phyloP scores from a whole-genome alignment of 1,140 invertebrate genomes.

The Nephila pilipes region DNA sequence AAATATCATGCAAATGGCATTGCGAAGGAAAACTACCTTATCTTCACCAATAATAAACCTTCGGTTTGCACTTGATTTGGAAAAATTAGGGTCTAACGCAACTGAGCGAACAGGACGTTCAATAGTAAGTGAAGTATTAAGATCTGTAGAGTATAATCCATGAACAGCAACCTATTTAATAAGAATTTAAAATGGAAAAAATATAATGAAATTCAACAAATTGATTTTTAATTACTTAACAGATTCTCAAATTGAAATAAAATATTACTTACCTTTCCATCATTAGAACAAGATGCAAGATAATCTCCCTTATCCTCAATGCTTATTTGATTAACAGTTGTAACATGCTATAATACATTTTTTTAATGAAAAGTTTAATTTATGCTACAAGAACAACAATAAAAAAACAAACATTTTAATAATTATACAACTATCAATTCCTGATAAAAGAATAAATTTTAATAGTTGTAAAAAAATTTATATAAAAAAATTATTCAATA shows the following conservation, averaged over 20 bases:
- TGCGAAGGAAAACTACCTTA: constrained; percentile 79
- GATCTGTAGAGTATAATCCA: constrained; percentile 91
- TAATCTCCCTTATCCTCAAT: constrained; percentile 95
- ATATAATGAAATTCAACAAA: background rate
- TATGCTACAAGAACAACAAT: background rate
- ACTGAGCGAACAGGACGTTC: constrained; percentile 93
- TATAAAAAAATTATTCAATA: too few species aligned
- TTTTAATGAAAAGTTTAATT: background rate
- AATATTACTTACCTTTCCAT: constrained; percentile 88
- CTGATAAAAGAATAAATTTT: too few species aligned
- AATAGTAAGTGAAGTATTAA: constrained; percentile 89
- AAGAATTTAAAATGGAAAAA: background rate
- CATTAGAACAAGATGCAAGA: constrained; percentile 96
- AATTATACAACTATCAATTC: background rate
- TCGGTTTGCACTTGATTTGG: constrained; percentile 87
- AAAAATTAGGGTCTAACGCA: constrained; percentile 93
- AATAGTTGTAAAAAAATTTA: too few species aligned
- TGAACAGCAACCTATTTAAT: constrained; percentile 79
- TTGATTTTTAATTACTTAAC: background rate
- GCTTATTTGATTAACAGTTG: constrained; percentile 96
- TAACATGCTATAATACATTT: constrained; percentile 85
- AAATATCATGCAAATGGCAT: too few species aligned
- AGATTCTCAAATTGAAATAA: background rate
- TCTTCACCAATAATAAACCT: constrained; percentile 91
- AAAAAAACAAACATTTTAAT: background rate